Evolutionary conservation across 2,888 invertebrate species (phyloP), one percentile per base, ranked within the genome.

Genomic region (Hartigia nigra): DNA sequence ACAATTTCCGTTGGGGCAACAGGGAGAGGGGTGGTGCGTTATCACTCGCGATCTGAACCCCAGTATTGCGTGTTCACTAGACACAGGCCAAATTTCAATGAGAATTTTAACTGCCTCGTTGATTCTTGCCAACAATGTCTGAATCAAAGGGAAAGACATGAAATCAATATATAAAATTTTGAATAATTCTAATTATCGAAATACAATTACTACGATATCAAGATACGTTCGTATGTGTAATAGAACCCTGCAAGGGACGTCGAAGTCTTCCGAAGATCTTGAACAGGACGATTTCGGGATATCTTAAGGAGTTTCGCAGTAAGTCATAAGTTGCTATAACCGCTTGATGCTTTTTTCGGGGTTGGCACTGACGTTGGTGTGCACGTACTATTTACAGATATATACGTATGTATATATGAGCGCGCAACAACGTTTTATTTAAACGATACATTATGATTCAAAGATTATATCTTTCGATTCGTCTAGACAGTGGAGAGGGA

Each of bases 381-480:
- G 23, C 23, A 55, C 9, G 23, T 9, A 55, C 55, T 55, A 23
- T 55, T 23, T 55, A 55, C 23, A 14, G 23, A 23, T 55, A 9
- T 55, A 55, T 72, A 34, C 32, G 32, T 23, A 12, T 31, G 32
- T 34, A 9, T 36, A 36, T n/a, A 70, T 12, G 31, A 35, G n/a
- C 74, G 78, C 70, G 31, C 70, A 78, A 74, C 75, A 77, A 81
- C 86, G 87, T 88, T 89, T 88, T 88, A 89, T 90, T 89, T 87
- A 87, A 88, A 87, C 86, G 89, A 90, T 91, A 90, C 88, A 90
- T 90, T 90, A 90, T 88, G 88, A 90, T 90, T 89, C 90, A 88
- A 84, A 90, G 90, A 91, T 91, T 85, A 88, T 90, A 90, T 91
- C 90, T 90, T 86, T 81, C 87, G 88, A 89, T 88, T 90, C 90